A percentile compares a stretch with the other conserved stretches of the same genome.
These are phyloP conservation scores for Phoxinus phoxinus DNA, from an alignment of 2,113 vertebrate genomes.

Conservation along the genomic window DNA sequence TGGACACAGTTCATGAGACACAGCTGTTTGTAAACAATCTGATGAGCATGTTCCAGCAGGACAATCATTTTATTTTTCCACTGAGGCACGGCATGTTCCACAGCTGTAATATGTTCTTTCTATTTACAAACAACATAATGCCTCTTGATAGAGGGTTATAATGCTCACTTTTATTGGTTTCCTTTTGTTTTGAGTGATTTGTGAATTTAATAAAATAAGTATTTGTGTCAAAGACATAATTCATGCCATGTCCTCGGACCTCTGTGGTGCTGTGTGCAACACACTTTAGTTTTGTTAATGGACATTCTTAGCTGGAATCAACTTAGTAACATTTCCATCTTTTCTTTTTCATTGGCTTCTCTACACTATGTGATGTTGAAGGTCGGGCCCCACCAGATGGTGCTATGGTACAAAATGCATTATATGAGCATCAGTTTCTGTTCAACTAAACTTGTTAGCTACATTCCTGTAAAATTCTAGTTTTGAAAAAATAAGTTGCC, in stretches of 20 bases:
- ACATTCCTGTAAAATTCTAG: neutral
- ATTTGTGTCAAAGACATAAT: neutral
- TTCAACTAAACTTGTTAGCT: neutral
- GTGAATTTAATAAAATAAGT: neutral
- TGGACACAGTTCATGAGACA: neutral
- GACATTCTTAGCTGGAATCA: neutral
- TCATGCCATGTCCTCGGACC: neutral
- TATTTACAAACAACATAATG: conserved; percentile 18
- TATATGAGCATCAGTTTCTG: neutral
- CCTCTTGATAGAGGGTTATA: neutral
- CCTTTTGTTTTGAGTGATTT: neutral
- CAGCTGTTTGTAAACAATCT: conserved; percentile 43
- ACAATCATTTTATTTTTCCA: conserved; percentile 24
- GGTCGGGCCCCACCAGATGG: neutral
- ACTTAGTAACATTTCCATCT: neutral
- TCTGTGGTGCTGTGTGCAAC: neutral
- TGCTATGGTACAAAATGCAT: neutral
- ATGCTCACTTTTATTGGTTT: conserved; percentile 24
- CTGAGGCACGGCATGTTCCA: conserved; percentile 6
- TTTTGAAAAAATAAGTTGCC: neutral
- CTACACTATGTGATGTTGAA: neutral
- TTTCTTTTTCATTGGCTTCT: neutral
- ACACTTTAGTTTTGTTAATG: neutral
- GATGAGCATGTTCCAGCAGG: conserved; percentile 29
- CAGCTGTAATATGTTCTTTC: neutral